phyloP scores from a whole-genome alignment of 2,113 vertebrate species.

The Aix galericulata region DNA sequence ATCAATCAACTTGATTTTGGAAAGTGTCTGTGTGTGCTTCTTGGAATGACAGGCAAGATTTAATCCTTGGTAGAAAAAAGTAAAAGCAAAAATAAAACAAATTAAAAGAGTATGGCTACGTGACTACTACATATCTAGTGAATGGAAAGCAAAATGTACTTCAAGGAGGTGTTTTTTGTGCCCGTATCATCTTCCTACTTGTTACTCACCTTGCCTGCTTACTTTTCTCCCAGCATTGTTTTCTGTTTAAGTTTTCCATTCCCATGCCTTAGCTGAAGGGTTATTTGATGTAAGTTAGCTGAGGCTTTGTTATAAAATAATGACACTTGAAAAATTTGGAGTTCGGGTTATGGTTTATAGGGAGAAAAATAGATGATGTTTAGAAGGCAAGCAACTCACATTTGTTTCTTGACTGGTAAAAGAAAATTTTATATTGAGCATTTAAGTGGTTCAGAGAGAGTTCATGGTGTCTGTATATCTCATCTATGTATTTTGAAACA shows the following conservation, averaged over 20 bases:
- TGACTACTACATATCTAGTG: not conserved
- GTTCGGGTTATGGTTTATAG: not conserved
- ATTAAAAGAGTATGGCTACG: not conserved
- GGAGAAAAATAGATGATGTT: accelerated
- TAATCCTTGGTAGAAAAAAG: not conserved
- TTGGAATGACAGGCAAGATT: not conserved
- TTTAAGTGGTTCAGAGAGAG: not conserved
- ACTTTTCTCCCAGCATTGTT: not conserved
- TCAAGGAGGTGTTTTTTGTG: accelerated
- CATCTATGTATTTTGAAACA: not conserved
- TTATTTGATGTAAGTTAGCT: not conserved
- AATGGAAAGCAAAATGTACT: not conserved
- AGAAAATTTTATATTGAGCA: not conserved
- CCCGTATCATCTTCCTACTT: not conserved
- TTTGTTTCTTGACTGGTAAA: not conserved
- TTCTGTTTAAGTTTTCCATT: not conserved
- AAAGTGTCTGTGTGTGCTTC: not conserved
- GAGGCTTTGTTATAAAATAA: not conserved
- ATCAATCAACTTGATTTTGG: not conserved
- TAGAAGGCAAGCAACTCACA: not conserved
- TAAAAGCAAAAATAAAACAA: not conserved
- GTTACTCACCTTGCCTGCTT: not conserved
- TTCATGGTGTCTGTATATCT: not conserved
- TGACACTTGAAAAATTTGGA: accelerated
- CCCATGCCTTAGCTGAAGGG: not conserved